A percentile compares a stretch with the other conserved stretches of the same genome.
These are phyloP conservation scores for Metalampra italica DNA, from an alignment of 2,888 invertebrate genomes.

Conservation along the genomic window DNA sequence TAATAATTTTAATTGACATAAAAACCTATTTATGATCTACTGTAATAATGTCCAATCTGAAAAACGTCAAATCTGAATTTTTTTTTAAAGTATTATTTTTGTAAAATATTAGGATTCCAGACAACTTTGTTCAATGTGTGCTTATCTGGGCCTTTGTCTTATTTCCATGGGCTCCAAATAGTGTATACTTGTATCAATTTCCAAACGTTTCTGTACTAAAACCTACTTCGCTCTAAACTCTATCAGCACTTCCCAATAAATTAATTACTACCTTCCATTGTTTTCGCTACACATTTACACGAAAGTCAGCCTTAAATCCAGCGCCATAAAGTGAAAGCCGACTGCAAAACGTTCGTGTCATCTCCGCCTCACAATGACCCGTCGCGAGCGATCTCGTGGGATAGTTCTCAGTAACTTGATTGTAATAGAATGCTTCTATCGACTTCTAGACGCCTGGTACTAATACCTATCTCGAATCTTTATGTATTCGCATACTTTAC, in stretches of 20 bases:
- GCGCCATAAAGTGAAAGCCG: neutral
- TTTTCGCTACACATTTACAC: neutral
- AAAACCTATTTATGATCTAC: too few species aligned
- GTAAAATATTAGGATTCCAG: too few species aligned
- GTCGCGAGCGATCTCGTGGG: slow-evolving; percentile 56
- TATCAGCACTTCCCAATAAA: neutral
- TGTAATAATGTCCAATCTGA: too few species aligned
- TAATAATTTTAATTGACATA: too few species aligned
- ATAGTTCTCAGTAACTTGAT: slow-evolving; percentile 51
- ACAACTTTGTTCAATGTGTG: too few species aligned
- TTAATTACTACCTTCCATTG: neutral
- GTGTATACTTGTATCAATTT: too few species aligned
- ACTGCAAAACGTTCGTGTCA: neutral
- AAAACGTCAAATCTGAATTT: too few species aligned
- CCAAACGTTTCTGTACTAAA: too few species aligned
- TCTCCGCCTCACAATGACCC: neutral
- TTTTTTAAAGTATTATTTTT: too few species aligned
- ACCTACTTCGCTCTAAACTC: too few species aligned
- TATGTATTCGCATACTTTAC: neutral
- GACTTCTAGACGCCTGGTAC: slow-evolving; percentile 45
- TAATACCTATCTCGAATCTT: slow-evolving; percentile 7
- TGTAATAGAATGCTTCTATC: slow-evolving; percentile 34
- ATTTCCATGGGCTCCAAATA: too few species aligned
- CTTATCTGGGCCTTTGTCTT: too few species aligned
- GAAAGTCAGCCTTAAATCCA: neutral